phyloP scores from a whole-genome alignment of 2,113 vertebrate species.

The Oncorhynchus kisutch region DNA sequence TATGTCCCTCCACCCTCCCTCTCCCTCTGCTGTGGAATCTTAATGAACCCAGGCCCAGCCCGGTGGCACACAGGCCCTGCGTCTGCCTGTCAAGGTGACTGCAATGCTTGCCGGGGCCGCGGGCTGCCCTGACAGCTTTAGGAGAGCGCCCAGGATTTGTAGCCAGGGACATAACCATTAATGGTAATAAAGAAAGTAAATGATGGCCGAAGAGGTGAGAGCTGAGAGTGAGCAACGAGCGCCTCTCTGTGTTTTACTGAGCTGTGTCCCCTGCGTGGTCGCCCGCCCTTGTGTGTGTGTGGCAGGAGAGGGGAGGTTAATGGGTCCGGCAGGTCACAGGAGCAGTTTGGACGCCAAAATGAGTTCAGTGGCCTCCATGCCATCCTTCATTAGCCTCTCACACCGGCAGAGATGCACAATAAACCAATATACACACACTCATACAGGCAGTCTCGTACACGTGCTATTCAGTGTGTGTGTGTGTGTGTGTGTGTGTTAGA shows the following conservation, averaged over 20 bases:
- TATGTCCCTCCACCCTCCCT: slow-evolving; percentile 44
- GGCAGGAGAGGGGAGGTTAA: slow-evolving; percentile 45
- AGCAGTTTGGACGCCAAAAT: slow-evolving; percentile 27
- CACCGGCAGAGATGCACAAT: background rate
- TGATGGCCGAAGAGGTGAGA: slow-evolving; percentile 72
- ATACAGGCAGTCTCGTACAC: background rate
- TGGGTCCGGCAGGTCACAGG: slow-evolving; percentile 36
- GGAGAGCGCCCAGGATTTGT: slow-evolving; percentile 71
- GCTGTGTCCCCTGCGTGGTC: slow-evolving; percentile 28
- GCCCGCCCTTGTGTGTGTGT: slow-evolving; percentile 58
- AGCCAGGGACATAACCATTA: slow-evolving; percentile 71
- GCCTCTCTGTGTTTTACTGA: background rate
- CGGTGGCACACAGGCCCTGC: slow-evolving; percentile 42
- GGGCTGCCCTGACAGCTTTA: slow-evolving; percentile 71
- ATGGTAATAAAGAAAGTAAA: slow-evolving; percentile 76
- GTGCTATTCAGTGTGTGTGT: background rate
- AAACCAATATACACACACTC: background rate
- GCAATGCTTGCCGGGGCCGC: slow-evolving; percentile 64
- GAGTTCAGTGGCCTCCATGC: slow-evolving; percentile 19
- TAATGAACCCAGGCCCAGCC: slow-evolving; percentile 64
- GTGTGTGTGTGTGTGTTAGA: no score
- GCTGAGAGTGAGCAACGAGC: slow-evolving; percentile 31
- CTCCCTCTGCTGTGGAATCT: slow-evolving; percentile 59
- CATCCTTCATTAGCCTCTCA: slow-evolving; percentile 5
- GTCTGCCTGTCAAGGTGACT: slow-evolving; percentile 74